Evolutionary conservation across 2,113 vertebrate genomes (phyloP).

Genomic region (Syrmaticus mikado): DNA sequence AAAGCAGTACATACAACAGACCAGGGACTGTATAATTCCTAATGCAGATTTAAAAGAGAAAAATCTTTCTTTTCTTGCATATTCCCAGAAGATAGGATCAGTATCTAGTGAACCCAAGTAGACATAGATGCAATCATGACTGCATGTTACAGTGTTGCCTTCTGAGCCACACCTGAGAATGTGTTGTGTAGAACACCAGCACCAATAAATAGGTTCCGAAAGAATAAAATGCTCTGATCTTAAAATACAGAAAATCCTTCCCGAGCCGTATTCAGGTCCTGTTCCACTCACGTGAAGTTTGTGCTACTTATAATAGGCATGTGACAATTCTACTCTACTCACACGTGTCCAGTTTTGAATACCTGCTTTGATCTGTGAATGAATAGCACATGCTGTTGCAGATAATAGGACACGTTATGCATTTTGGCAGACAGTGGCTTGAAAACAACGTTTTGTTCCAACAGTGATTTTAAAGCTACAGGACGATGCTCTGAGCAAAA

Average conservation of each 20-base stretch:
- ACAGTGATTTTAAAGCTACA: not conserved
- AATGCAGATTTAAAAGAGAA: not conserved
- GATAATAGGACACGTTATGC: not conserved
- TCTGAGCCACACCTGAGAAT: not conserved
- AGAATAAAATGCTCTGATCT: not conserved
- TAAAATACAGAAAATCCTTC: not conserved
- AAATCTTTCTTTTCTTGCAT: not conserved
- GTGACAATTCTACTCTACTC: not conserved
- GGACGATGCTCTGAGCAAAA: not conserved
- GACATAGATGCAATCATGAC: not conserved
- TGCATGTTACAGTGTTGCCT: rapidly evolving
- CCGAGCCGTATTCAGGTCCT: not conserved
- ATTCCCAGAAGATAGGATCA: conserved; percentile 2
- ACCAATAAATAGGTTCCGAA: not conserved
- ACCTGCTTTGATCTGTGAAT: not conserved
- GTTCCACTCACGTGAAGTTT: not conserved
- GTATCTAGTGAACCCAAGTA: not conserved
- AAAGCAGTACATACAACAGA: conserved; percentile 17
- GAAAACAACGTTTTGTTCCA: conserved; percentile 11
- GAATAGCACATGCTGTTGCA: not conserved
- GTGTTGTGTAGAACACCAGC: not conserved
- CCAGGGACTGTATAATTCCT: conserved; percentile 20
- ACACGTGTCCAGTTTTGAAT: not conserved
- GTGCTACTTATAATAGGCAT: not conserved
- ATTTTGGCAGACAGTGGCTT: conserved; percentile 10